A percentile compares a stretch with the other conserved stretches of the same genome.
phyloP scores from a whole-genome alignment of 1,140 invertebrate genomes.

The Anastrepha ludens region DNA sequence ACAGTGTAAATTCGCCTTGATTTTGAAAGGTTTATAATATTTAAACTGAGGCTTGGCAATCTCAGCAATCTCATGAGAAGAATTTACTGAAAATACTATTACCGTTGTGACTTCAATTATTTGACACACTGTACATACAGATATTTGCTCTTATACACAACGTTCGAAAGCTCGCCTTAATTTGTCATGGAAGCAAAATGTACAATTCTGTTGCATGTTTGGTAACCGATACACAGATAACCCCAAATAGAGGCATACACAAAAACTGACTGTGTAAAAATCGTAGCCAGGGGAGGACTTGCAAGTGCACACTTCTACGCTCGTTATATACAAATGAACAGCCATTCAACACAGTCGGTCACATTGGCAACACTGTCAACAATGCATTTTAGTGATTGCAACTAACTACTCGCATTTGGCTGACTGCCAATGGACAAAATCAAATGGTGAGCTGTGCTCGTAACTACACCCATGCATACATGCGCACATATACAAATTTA shows the following conservation, averaged over 20 bases:
- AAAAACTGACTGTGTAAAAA: not conserved
- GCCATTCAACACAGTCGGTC: not conserved
- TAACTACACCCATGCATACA: not conserved
- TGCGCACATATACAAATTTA: not conserved
- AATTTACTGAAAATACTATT: too few species aligned
- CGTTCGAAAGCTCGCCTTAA: too few species aligned
- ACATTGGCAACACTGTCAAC: conserved; percentile 37
- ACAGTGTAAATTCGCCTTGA: too few species aligned
- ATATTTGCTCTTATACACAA: too few species aligned
- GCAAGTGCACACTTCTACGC: not conserved
- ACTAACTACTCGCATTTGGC: conserved; percentile 28
- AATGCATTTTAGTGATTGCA: conserved; percentile 32
- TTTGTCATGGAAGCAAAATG: not conserved
- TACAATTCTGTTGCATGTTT: not conserved
- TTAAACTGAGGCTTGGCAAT: too few species aligned
- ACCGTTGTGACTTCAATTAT: too few species aligned
- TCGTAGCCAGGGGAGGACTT: not conserved
- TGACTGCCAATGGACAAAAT: not conserved
- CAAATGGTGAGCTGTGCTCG: not conserved
- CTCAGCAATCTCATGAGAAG: too few species aligned
- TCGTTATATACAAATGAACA: not conserved
- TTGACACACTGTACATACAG: too few species aligned
- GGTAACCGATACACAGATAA: not conserved
- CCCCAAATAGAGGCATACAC: not conserved
- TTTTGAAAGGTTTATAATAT: too few species aligned